These are phyloP conservation scores for Aphrocallistes beatrix DNA, from an alignment of 37 sponge, comb jelly and placozoan genomes.

Conservation along the genomic window DNA sequence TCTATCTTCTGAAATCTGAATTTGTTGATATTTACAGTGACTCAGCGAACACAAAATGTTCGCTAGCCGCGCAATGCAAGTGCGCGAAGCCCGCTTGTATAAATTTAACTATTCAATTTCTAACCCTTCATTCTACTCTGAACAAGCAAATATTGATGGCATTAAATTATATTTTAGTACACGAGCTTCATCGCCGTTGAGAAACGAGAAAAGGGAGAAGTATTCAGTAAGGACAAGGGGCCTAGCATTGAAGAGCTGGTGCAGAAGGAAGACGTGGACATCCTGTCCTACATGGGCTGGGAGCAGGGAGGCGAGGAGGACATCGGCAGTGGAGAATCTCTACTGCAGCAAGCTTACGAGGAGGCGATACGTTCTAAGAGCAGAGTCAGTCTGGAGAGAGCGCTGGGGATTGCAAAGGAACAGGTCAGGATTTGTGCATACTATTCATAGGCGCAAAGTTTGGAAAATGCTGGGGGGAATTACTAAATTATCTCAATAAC, in stretches of 20 bases:
- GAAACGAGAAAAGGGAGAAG: constrained; percentile 71
- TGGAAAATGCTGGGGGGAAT: too few species aligned
- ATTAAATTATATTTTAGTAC: constrained; percentile 34
- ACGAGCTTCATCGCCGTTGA: constrained; percentile 99
- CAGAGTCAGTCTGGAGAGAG: background rate
- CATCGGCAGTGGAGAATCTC: background rate
- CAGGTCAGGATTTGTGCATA: constrained; percentile 11
- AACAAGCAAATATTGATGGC: too few species aligned
- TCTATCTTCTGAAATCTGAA: too few species aligned
- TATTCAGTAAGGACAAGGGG: constrained; percentile 51
- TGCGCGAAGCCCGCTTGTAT: too few species aligned
- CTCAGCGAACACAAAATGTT: too few species aligned
- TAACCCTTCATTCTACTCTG: too few species aligned
- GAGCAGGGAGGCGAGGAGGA: background rate
- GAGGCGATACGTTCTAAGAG: background rate
- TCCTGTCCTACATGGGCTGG: constrained; percentile 79
- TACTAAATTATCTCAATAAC: too few species aligned
- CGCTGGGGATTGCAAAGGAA: constrained; percentile 5
- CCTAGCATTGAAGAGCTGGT: constrained; percentile 74
- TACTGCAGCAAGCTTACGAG: background rate
- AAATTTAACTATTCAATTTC: too few species aligned
- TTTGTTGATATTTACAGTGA: too few species aligned
- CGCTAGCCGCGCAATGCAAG: too few species aligned
- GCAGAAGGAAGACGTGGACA: constrained; percentile 55
- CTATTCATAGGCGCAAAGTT: too few species aligned